Base-by-base conservation (phyloP, 2,113 vertebrate species). In the Grammomys dolichurus region DNA sequence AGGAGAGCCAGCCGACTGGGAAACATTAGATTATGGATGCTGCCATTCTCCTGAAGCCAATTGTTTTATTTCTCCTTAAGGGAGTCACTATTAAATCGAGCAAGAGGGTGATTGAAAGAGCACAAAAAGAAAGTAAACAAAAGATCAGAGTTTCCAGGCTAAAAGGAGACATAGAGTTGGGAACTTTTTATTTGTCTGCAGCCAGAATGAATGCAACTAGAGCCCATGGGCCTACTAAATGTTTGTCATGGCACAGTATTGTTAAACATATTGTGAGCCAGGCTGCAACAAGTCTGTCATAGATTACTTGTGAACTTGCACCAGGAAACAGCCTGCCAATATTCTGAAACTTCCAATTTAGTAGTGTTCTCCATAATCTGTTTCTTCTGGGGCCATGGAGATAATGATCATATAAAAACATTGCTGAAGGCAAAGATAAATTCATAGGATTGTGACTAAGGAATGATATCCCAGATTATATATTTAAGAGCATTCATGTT, bases 11-110 rank as follows among this genome's bases (percentile, higher is more conserved):
- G 85, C 58, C 93, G 58, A 70, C 43, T 90, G 87, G 93, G 84
- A 82, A 85, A 95, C 84, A 89, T 96, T 97, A 92, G 91, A 96
- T 97, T 97, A 95, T 96, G 84, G 56, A 75, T 90, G n/a, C 54
- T 93, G 89, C 78, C 93, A 96, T 97, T 73, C 63, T 76, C 80
- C 78, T 84, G 60, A 94, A 94, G 48, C 40, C 91, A 93, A 70
- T 97, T 96, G 89, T 91, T 92, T 92, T 86, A 63, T 96, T 94
- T 91, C 56, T 56, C 89, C 82, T 97, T 51, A 92, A 96, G 78
- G 70, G 95, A 31, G 56, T 95, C 63, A 70, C 82, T 93, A 75
- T 96, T 87, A 95, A 95, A 96, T 96, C 90, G 81, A 88, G 63
- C 40, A 90, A 81, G 46, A 90, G 31, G 72, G 65, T 87, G 58